Evolutionary conservation across 2,797 vertebrate genomes (phyloP).

Genomic region (Setipinna tenuifilis): DNA sequence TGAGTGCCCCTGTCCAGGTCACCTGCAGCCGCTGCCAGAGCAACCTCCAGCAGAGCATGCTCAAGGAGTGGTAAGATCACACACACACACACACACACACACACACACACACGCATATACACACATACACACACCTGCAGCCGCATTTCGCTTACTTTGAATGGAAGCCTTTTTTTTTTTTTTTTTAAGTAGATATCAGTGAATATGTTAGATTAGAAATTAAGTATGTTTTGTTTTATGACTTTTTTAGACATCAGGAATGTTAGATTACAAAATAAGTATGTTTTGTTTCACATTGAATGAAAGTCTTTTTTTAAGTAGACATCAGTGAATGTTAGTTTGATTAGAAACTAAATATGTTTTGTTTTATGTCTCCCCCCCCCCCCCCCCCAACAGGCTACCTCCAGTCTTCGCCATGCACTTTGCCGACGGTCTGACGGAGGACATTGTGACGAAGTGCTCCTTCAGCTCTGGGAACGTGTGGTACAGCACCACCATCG

Average conservation of each 20-base stretch:
- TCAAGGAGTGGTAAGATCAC: slow-evolving; percentile 81
- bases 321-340: too few species aligned
- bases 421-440: slow-evolving; percentile 88
- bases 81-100: neutral
- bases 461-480: slow-evolving; percentile 79
- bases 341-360: neutral
- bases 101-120: too few species aligned
- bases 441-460: slow-evolving; percentile 75
- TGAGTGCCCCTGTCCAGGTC: slow-evolving; percentile 78
- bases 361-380: neutral
- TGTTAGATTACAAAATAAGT: too few species aligned
- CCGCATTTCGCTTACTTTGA: too few species aligned
- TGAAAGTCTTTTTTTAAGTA: too few species aligned
- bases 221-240: neutral
- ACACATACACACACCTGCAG: too few species aligned
- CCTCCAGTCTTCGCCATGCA: slow-evolving; percentile 84
- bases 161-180: too few species aligned
- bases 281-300: too few species aligned
- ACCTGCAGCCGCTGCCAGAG: slow-evolving; percentile 81
- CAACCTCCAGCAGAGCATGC: slow-evolving; percentile 81
- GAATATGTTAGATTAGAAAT: neutral
- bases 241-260: too few species aligned
- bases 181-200: neutral
- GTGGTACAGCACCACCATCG: slow-evolving; percentile 75
- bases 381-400: slow-evolving; percentile 65